phyloP scores from a whole-genome alignment of 2,888 invertebrate species.

The Melinaea marsaeus region DNA sequence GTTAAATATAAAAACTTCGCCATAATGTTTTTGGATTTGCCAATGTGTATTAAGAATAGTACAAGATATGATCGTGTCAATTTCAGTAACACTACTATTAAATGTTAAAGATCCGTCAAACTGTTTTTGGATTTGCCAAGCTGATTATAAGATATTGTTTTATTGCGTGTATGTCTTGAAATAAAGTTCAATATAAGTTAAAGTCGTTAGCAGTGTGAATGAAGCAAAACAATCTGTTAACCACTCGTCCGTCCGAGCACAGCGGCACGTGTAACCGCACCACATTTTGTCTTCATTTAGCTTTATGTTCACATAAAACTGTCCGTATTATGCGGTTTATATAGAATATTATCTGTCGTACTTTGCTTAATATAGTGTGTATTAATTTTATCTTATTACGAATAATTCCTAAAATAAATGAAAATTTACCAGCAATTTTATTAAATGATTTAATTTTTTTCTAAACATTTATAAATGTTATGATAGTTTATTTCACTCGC shows the following conservation, averaged over 20 bases:
- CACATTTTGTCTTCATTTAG: constrained; percentile 7
- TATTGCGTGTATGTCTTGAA: no score
- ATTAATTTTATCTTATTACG: no score
- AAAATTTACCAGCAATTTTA: no score
- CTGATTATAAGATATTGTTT: no score
- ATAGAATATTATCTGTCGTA: neutral
- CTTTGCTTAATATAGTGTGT: neutral
- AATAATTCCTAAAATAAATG: no score
- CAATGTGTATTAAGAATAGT: neutral
- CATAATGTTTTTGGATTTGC: no score
- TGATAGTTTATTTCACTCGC: no score
- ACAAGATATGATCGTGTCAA: neutral
- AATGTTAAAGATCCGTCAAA: no score
- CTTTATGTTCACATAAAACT: constrained; percentile 2
- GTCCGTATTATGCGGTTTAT: constrained; percentile 4
- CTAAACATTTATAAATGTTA: no score
- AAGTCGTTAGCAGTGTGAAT: constrained; percentile 1
- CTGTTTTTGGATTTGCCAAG: no score
- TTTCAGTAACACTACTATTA: neutral
- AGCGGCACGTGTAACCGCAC: constrained; percentile 7
- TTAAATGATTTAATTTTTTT: no score
- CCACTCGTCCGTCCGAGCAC: constrained; percentile 3
- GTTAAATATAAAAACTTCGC: no score
- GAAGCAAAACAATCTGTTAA: constrained; percentile 4
- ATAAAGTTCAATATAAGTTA: neutral